These are phyloP conservation scores for Luscinia luscinia DNA, from an alignment of 2,797 vertebrate genomes.

Conservation along the genomic window DNA sequence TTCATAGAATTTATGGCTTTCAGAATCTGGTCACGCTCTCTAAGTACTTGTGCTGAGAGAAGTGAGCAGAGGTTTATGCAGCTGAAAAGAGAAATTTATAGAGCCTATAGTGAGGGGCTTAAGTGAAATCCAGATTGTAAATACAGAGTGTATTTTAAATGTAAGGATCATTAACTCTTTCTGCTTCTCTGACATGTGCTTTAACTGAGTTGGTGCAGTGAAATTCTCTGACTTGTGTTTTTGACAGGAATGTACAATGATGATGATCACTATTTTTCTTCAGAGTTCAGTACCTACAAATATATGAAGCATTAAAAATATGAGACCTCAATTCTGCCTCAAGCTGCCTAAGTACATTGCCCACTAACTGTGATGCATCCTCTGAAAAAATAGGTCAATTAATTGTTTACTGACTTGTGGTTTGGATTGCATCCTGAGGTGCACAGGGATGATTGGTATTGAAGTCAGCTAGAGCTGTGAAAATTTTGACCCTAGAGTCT, in stretches of 20 bases:
- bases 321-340: conserved; percentile 42
- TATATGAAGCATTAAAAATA: conserved; percentile 52
- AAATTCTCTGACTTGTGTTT: conserved; percentile 39
- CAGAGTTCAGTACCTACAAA: conserved; percentile 45
- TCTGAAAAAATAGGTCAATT: conserved; percentile 16
- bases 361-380: not conserved
- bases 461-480: not conserved
- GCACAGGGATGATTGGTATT: not conserved
- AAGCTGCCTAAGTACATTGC: conserved; percentile 37
- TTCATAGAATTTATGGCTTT: not conserved
- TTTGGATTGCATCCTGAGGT: not conserved
- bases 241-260: conserved; percentile 37
- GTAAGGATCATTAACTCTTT: conserved; percentile 36
- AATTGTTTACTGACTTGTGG: conserved; percentile 29
- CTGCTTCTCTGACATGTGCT: not conserved
- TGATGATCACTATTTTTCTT: conserved; percentile 15
- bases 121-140: conserved; percentile 38
- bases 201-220: conserved; percentile 28
- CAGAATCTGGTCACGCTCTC: not conserved
- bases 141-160: conserved; percentile 23
- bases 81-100: not conserved
- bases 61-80: not conserved
- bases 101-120: not conserved
- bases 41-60: not conserved
- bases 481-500: not conserved